Percentiles rank a stretch among this genome's conserved stretches.
Evolutionary conservation across 2,113 vertebrate genomes (phyloP).

Genomic region (Brachyhypopomus occidentalis): DNA sequence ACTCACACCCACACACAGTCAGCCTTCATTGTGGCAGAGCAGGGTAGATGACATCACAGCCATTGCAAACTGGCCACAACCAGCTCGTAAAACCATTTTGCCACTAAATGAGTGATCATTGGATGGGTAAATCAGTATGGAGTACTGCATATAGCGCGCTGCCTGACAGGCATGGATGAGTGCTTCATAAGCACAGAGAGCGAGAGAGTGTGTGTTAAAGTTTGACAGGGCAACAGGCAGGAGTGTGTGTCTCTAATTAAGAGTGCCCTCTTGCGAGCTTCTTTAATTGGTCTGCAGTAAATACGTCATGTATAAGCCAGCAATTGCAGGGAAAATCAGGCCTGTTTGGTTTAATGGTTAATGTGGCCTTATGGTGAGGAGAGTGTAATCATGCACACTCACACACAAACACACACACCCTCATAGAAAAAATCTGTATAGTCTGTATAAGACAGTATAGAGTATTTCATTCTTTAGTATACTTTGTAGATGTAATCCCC

Average conservation of each 20-base stretch:
- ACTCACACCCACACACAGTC: too few relatives aligned
- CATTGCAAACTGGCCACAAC: too few relatives aligned
- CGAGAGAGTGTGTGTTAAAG: slow-evolving; percentile 41
- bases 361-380: slow-evolving; percentile 55
- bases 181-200: slow-evolving; percentile 16
- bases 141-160: too few relatives aligned
- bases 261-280: slow-evolving; percentile 52
- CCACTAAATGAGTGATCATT: too few relatives aligned
- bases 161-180: background rate
- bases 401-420: background rate
- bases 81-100: too few relatives aligned
- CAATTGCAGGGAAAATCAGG: slow-evolving; percentile 53
- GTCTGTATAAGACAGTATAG: too few relatives aligned
- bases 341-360: slow-evolving; percentile 74
- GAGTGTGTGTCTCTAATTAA: slow-evolving; percentile 56
- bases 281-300: slow-evolving; percentile 65
- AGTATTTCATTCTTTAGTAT: background rate
- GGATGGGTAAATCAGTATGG: too few relatives aligned
- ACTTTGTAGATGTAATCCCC: too few relatives aligned
- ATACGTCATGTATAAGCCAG: slow-evolving; percentile 60
- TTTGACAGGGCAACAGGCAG: slow-evolving; percentile 35
- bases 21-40: too few relatives aligned
- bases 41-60: too few relatives aligned
- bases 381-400: slow-evolving; percentile 45
- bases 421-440: too few relatives aligned